These are phyloP conservation scores for Campylorhamphus procurvoides DNA, from an alignment of 2,113 vertebrate species.

Conservation along the genomic window DNA sequence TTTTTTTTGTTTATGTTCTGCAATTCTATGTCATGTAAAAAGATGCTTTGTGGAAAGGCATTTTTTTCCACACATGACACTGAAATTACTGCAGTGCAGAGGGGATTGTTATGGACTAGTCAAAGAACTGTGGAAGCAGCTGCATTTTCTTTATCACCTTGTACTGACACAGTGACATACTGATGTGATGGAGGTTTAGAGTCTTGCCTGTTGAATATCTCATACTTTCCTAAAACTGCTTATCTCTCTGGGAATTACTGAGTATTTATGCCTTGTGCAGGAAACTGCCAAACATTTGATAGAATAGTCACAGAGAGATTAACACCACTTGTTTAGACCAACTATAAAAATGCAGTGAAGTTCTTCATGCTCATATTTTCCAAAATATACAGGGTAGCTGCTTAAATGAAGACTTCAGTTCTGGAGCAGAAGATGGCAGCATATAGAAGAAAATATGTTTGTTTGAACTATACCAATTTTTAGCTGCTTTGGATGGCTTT, in stretches of 20 bases:
- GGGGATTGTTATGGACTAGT: background rate
- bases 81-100: background rate
- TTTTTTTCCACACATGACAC: background rate
- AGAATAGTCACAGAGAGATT: background rate
- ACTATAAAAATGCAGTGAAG: background rate
- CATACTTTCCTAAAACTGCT: background rate
- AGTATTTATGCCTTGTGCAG: background rate
- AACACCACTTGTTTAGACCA: background rate
- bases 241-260: background rate
- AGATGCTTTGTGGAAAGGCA: background rate
- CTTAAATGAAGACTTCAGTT: slow-evolving; percentile 7
- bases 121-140: background rate
- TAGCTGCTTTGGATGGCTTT: background rate
- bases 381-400: background rate
- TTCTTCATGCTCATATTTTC: background rate
- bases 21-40: background rate
- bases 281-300: background rate
- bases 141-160: background rate
- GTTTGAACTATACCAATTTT: background rate
- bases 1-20: background rate
- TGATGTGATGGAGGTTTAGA: background rate
- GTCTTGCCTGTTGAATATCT: slow-evolving; percentile 7
- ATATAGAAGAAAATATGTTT: slow-evolving; percentile 31
- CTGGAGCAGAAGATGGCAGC: slow-evolving; percentile 61
- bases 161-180: background rate